phyloP scores from a whole-genome alignment of 2,113 vertebrate genomes.

The Hylia prasina region DNA sequence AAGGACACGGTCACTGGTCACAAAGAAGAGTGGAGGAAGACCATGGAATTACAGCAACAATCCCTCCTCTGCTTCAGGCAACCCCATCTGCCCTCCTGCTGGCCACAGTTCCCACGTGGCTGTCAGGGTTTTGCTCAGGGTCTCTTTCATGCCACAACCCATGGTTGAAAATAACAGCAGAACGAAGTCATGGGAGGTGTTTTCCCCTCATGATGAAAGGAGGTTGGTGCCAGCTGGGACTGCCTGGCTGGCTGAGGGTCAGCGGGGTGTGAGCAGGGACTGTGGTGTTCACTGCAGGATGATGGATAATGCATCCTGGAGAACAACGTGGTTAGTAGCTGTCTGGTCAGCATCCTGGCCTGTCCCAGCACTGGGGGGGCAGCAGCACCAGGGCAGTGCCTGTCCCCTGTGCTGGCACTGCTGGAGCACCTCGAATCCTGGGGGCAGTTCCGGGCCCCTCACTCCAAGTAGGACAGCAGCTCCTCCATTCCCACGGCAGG shows the following conservation, averaged over 20 bases:
- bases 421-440: background rate
- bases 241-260: background rate
- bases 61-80: background rate
- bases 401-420: background rate
- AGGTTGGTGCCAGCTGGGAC: background rate
- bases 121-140: background rate
- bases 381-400: background rate
- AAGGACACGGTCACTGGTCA: accelerated
- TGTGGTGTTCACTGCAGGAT: background rate
- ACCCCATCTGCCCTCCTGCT: background rate
- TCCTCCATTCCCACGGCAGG: accelerated
- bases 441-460: background rate
- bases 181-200: background rate
- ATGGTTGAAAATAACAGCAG: background rate
- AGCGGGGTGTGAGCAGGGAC: accelerated
- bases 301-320: no score
- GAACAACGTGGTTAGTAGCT: background rate
- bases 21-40: background rate
- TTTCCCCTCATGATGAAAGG: background rate
- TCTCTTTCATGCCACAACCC: background rate
- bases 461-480: background rate
- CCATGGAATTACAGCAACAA: background rate
- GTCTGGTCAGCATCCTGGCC: background rate
- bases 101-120: accelerated
- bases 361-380: background rate